Percentiles rank a stretch among this genome's conserved stretches.
These are phyloP conservation scores for Champsocephalus esox DNA, from an alignment of 2,797 vertebrate species.

Conservation along the genomic window DNA sequence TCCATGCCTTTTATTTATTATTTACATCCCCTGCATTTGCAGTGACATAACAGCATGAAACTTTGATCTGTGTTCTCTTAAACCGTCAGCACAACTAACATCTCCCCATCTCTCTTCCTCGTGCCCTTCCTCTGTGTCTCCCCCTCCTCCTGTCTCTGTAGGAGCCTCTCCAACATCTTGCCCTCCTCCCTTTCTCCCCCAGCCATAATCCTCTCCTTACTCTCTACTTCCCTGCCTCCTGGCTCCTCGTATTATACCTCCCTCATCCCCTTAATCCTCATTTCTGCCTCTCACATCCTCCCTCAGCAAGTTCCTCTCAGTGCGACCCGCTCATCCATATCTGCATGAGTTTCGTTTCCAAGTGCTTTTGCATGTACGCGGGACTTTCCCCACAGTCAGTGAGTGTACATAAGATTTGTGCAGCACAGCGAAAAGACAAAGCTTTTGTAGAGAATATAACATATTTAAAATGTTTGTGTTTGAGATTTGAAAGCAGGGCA, in stretches of 20 bases:
- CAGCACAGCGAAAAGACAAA: conserved; percentile 12
- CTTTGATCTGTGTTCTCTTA: conserved; percentile 80
- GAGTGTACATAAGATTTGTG: conserved; percentile 8
- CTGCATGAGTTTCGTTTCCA: conserved; percentile 51
- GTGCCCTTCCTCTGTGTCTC: conserved; percentile 15
- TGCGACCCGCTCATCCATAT: conserved; percentile 33
- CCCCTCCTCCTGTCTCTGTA: conserved; percentile 24
- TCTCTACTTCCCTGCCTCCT: conserved; percentile 44
- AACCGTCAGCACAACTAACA: conserved; percentile 77
- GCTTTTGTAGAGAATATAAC: conserved; percentile 19
- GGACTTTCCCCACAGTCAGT: conserved; percentile 13
- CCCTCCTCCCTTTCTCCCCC: conserved; percentile 31
- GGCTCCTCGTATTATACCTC: conserved; percentile 57
- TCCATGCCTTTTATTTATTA: conserved; percentile 72
- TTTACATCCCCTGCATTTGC: conserved; percentile 70
- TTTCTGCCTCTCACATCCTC: conserved; percentile 48
- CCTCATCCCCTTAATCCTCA: conserved; percentile 63
- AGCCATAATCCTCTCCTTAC: conserved; percentile 18
- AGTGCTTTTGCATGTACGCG: conserved; percentile 39
- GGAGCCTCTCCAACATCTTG: conserved; percentile 43
- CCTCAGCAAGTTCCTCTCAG: conserved; percentile 46
- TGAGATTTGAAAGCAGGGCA: conserved; percentile 39
- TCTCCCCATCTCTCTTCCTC: conserved; percentile 49
- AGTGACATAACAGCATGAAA: conserved; percentile 83
- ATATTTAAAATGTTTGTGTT: conserved; percentile 36